These are phyloP conservation scores for Andrena minutula DNA, from an alignment of 2,888 invertebrate genomes.

Conservation along the genomic window DNA sequence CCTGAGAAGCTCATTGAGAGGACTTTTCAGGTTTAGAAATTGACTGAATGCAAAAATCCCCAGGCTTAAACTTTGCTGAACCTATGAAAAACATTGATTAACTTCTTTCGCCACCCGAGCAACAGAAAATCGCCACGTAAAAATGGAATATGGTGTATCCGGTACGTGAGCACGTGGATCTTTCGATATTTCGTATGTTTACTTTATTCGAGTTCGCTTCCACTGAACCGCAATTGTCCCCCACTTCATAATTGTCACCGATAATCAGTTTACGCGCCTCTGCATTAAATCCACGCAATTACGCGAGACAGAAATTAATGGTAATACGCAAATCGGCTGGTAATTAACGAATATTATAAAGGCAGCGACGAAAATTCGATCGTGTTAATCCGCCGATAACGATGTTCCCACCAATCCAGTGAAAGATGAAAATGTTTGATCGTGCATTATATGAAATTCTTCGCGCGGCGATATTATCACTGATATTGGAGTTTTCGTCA, in stretches of 20 bases:
- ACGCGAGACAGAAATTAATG: constrained; percentile 16
- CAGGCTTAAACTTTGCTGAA: no score
- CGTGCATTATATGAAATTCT: neutral
- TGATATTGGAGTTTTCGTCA: neutral
- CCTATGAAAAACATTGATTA: no score
- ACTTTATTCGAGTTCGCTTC: neutral
- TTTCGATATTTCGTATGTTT: neutral
- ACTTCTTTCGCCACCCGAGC: no score
- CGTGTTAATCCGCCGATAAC: constrained; percentile 21
- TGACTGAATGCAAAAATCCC: no score
- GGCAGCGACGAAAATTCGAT: constrained; percentile 26
- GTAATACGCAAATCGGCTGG: constrained; percentile 13
- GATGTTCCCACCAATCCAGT: neutral
- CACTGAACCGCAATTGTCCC: constrained; percentile 12
- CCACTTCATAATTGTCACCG: constrained; percentile 22
- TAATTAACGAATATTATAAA: constrained; percentile 55
- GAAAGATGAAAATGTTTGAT: neutral
- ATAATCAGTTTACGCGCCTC: constrained; percentile 28
- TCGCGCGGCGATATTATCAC: neutral
- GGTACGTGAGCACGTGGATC: neutral
- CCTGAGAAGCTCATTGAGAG: no score
- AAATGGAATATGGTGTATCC: neutral
- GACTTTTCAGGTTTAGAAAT: no score
- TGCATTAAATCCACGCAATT: constrained; percentile 44
- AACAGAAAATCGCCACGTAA: neutral